Conservation (phyloP, 2,888 invertebrate genomes). For the Lamellibrachia columna region DNA sequence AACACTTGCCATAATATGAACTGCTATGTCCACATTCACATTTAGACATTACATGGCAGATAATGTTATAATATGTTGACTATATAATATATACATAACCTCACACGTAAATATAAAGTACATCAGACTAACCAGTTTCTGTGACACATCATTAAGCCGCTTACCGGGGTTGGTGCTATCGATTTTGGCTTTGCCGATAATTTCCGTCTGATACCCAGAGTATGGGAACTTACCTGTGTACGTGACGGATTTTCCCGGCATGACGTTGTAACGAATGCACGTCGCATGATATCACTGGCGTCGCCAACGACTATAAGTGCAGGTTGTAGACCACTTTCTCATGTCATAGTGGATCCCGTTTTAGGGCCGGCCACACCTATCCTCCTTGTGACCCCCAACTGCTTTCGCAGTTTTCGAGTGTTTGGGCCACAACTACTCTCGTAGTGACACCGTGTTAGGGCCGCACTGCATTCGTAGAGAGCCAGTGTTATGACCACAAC, state of each 20-base stretch:
- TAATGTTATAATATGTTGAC: not conserved
- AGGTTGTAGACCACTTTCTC: not conserved
- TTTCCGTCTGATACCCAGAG: not conserved
- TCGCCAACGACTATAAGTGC: not conserved
- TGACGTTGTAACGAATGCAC: not conserved
- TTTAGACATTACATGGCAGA: not conserved
- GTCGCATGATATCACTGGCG: not conserved
- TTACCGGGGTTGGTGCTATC: no score
- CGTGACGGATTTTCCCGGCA: not conserved
- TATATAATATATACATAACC: not conserved
- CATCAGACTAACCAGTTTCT: not conserved
- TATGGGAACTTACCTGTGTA: not conserved
- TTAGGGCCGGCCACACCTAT: not conserved
- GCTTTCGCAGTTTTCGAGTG: not conserved
- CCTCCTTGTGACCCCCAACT: not conserved
- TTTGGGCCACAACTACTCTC: not conserved
- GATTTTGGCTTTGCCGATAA: not conserved
- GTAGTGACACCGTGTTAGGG: not conserved
- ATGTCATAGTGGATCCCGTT: not conserved
- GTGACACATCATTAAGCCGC: no score
- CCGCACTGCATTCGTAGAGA: not conserved
- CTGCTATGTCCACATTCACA: not conserved
- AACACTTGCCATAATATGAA: not conserved
- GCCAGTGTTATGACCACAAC: not conserved
- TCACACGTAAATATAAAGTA: not conserved